Base-by-base conservation (phyloP, 1,140 invertebrate species). In the Ylistrum balloti region DNA sequence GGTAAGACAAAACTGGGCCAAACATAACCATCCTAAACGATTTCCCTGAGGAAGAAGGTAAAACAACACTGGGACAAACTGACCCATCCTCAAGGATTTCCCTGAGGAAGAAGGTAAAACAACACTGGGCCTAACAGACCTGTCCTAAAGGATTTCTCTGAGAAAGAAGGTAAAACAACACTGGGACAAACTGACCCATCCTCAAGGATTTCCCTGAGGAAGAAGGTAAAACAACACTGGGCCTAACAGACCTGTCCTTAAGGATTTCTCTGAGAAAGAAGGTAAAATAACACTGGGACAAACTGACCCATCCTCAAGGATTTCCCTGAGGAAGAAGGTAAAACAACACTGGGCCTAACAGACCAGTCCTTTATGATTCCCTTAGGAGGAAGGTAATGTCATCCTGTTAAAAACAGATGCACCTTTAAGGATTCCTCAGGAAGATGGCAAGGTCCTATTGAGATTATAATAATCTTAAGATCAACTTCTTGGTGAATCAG, bases 121-220 rank as follows among this genome's bases (percentile, higher is more conserved):
- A 7, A 13, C 5, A 13, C 35, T 7, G 13, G 35, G 35, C 13
- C 35, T 7, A 7, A 38, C 5, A 7, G 35, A 99, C 99, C 0
- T 99, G 99, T 96, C 99, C 99, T 0, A 99, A 99, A 96, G n/a
- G 98, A 99, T 95, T 99, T 98, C 96, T 99, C 99, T 0, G 97
- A 97, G 9, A 97, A 94, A 92, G 92, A 93, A 90, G 88, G 95
- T 95, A 92, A 91, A 92, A 93, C 35, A 7, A 13, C 5, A 13
- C 35, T 7, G 13, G 35, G 35, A 7, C 35, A 38, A 7, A 89
- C 97, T 98, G 94, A 99, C 99, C 0, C 99, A 99, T 96, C 99
- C 99, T 0, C 99, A 99, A 96, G 98, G 99, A 95, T 99, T n/a
- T 98, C 96, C 99, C 99, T n/a, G n/a, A n/a, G n/a, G n/a, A n/a